These are phyloP conservation scores for Podabrus alpinus DNA, from an alignment of 2,888 invertebrate species.

Conservation along the genomic window DNA sequence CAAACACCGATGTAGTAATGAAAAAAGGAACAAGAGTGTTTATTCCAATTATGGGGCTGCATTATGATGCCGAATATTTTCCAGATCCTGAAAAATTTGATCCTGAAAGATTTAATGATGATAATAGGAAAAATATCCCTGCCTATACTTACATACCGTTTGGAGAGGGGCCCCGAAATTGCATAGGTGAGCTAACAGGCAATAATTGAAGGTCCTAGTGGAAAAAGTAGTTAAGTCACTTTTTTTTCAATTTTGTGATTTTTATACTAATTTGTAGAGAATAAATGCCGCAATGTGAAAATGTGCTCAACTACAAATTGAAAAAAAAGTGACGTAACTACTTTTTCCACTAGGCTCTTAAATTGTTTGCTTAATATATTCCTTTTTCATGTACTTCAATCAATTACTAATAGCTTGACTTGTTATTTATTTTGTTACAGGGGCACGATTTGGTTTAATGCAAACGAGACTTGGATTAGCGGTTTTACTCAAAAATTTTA, in stretches of 20 bases:
- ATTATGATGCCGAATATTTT: neutral
- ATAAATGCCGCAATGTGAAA: no score
- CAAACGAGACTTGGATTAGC: neutral
- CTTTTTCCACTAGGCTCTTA: no score
- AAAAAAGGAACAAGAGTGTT: neutral
- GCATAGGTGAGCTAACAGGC: neutral
- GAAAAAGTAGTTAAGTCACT: no score
- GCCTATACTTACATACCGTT: neutral
- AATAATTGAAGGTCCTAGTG: no score
- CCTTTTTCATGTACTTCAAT: no score
- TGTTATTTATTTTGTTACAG: no score
- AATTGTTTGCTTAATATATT: no score
- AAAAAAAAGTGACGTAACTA: no score
- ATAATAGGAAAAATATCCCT: neutral
- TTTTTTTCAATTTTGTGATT: no score
- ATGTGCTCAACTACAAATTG: no score
- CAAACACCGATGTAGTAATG: neutral
- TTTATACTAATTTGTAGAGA: no score
- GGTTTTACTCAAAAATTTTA: neutral
- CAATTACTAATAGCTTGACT: no score
- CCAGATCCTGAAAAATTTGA: neutral
- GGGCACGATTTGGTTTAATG: neutral
- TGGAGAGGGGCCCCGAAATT: neutral
- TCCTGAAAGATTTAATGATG: neutral
- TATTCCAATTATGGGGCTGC: neutral